A percentile compares a stretch with the other conserved stretches of the same genome.
These are phyloP conservation scores for Hycleus phaleratus DNA, from an alignment of 1,140 invertebrate species.

Conservation along the genomic window DNA sequence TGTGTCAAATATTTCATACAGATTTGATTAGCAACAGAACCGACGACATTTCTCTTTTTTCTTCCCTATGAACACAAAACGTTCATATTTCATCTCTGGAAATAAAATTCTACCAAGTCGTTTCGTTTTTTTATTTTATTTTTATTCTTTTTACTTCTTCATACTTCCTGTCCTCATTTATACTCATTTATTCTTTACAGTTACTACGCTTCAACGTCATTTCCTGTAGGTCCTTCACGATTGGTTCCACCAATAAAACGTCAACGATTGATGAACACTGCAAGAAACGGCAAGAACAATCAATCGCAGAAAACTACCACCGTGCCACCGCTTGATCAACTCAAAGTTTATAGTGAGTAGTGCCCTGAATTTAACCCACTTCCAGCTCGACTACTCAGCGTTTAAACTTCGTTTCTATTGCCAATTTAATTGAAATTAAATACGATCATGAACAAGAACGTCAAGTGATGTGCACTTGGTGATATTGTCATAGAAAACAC, in stretches of 20 bases:
- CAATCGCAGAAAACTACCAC: constrained; percentile 32
- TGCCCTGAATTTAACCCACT: no score
- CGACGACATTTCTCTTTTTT: background rate
- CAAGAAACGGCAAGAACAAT: constrained; percentile 37
- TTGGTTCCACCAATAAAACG: constrained; percentile 39
- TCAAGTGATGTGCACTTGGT: no score
- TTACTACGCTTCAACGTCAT: constrained; percentile 40
- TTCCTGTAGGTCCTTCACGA: constrained; percentile 37
- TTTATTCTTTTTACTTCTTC: background rate
- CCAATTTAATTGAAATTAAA: no score
- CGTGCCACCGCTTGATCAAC: constrained; percentile 37
- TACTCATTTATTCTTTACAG: constrained; percentile 32
- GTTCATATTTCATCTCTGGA: constrained; percentile 5
- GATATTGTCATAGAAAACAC: no score
- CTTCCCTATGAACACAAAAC: background rate
- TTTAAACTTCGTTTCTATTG: no score
- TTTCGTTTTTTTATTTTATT: constrained; percentile 1
- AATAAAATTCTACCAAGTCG: background rate
- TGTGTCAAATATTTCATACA: background rate
- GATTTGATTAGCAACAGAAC: background rate
- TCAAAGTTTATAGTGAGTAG: constrained; percentile 41
- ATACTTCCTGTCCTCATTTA: constrained; percentile 2
- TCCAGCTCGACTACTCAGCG: no score
- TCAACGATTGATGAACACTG: constrained; percentile 37
- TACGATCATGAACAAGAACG: no score